phyloP scores from a whole-genome alignment of 2,113 vertebrate species.

The Camelus dromedarius region DNA sequence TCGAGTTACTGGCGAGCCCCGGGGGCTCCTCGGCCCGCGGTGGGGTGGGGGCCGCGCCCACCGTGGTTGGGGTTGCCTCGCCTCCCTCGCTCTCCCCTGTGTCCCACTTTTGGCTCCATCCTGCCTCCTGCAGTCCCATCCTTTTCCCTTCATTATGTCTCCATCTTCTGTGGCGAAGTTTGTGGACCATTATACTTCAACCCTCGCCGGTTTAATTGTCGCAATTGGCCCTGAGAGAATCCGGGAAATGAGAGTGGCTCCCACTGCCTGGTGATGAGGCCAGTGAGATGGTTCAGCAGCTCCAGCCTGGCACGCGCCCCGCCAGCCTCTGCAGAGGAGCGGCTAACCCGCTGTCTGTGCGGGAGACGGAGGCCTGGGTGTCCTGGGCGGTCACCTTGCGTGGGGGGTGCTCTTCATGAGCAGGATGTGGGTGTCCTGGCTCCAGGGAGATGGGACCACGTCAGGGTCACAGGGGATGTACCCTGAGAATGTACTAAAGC shows the following conservation, averaged over 20 bases:
- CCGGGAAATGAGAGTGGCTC: neutral
- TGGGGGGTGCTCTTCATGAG: neutral
- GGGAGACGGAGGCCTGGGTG: neutral
- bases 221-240: neutral
- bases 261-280: neutral
- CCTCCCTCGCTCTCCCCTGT: neutral
- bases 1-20: rapidly evolving
- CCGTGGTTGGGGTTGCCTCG: neutral
- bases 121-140: neutral
- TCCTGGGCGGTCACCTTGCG: neutral
- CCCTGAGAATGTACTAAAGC: neutral
- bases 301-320: neutral
- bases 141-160: slow-evolving; percentile 44
- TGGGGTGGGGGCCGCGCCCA: neutral
- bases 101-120: neutral
- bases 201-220: neutral
- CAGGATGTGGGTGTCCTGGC: neutral
- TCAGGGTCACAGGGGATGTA: neutral
- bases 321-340: neutral
- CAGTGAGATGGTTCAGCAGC: neutral
- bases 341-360: rapidly evolving
- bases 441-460: neutral
- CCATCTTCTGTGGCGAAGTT: neutral
- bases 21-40: neutral
- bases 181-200: neutral